phyloP scores from a whole-genome alignment of 2,113 vertebrate genomes.

The Brienomyrus brachyistius region DNA sequence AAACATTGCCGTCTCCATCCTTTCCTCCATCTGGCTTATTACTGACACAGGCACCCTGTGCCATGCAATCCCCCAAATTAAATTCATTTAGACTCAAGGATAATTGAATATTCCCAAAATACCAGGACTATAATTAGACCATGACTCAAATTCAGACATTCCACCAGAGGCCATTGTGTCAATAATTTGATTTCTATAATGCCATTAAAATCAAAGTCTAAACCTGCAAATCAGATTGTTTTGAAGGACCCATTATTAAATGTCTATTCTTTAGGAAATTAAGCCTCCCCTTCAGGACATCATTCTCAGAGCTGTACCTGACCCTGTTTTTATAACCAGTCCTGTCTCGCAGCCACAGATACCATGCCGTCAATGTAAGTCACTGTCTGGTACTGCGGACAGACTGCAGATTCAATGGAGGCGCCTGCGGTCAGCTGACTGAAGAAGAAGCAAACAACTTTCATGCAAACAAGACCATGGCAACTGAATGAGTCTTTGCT shows the following conservation, averaged over 20 bases:
- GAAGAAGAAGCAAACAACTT: background rate
- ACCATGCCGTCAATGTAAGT: background rate
- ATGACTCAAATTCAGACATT: slow-evolving; percentile 5
- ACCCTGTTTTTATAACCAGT: background rate
- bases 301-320: background rate
- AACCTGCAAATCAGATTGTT: slow-evolving; percentile 1
- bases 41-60: background rate
- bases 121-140: background rate
- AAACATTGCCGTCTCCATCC: background rate
- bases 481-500: background rate
- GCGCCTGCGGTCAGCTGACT: background rate
- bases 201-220: slow-evolving; percentile 1
- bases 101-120: slow-evolving; percentile 14
- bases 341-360: background rate
- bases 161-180: slow-evolving; percentile 3
- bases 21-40: background rate
- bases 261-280: slow-evolving; percentile 2
- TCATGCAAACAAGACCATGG: background rate
- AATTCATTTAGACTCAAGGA: slow-evolving; percentile 1
- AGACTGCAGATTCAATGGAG: background rate
- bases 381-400: background rate
- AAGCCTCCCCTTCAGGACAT: background rate
- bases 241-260: background rate
- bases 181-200: slow-evolving; percentile 13
- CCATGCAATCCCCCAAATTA: slow-evolving; percentile 1